Evolutionary conservation across 2,113 vertebrate genomes (phyloP).

Genomic region (Cyprinodon tularosa): DNA sequence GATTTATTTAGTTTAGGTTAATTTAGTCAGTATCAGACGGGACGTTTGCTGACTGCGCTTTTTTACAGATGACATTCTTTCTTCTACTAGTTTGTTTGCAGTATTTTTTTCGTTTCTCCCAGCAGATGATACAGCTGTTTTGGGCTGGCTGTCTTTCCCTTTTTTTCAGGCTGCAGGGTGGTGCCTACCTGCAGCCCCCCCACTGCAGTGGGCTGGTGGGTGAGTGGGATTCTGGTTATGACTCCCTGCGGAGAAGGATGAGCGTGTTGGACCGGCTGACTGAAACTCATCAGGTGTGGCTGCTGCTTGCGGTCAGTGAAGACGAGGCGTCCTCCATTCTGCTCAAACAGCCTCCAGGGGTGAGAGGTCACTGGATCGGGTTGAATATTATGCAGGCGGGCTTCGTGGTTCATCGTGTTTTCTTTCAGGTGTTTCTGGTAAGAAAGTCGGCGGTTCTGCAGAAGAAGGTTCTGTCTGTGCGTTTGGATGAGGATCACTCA

Average conservation of each 20-base stretch:
- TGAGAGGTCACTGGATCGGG: conserved; percentile 65
- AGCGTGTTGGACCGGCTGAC: conserved; percentile 91
- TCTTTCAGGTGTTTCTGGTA: conserved; percentile 88
- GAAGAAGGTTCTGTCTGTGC: conserved; percentile 90
- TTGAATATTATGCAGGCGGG: background rate
- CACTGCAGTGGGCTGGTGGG: conserved; percentile 59
- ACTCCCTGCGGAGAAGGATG: conserved; percentile 86
- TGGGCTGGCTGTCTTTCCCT: background rate
- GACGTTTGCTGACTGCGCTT: background rate
- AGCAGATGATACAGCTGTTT: conserved; percentile 41
- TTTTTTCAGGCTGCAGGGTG: conserved; percentile 79
- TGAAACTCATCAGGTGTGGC: conserved; percentile 89
- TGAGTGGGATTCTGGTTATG: conserved; percentile 88
- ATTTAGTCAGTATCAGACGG: background rate
- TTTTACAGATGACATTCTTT: background rate
- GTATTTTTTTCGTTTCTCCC: conserved; percentile 9
- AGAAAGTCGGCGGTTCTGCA: conserved; percentile 86
- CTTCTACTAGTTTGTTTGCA: background rate
- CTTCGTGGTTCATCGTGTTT: background rate
- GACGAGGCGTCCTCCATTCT: conserved; percentile 83
- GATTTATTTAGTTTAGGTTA: background rate
- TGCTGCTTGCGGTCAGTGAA: conserved; percentile 87
- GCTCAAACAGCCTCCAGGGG: conserved; percentile 86
- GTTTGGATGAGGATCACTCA: conserved; percentile 74
- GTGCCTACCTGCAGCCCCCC: conserved; percentile 74